Evolutionary conservation across 2,888 invertebrate genomes (phyloP), one percentile per base, ranked within the genome.

Genomic region (Brachylomia viminalis): DNA sequence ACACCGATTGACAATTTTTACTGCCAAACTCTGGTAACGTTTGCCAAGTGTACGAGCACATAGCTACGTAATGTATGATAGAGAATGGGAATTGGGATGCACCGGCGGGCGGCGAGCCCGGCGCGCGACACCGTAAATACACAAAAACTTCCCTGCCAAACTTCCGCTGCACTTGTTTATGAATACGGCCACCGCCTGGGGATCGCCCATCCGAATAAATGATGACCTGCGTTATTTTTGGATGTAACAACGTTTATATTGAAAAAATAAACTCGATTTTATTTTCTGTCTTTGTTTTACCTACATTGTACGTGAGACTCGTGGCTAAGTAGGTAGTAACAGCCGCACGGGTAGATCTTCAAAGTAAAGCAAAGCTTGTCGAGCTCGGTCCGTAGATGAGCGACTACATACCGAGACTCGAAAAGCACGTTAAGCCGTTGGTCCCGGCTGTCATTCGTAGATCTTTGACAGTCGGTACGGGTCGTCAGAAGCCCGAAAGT

Each of bases 81-180:
- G 88, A 88, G 87, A 83, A 80, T 88, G 89, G 90, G 90, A 88
- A 92, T 90, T 89, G 91, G 92, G 88, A 91, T 91, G 91, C 91
- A 92, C 85, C 85, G 82, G 80, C 81, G 88, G 88, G 86, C 85
- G 82, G 80, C 81, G 88, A 88, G 86, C 81, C 85, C 87, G 86
- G 87, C 86, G 90, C 90, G 87, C 88, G 90, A 91, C 90, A 89
- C 90, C 91, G 93, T 95, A 95, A 94, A 95, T 94, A 95, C 92
- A 92, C 92, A 94, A 95, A 94, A 95, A 95, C 92, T 93, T 94
- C 91, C 84, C 91, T 95, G 94, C 95, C 95, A 95, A 95, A 95
- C 91, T 94, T 94, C 93, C 91, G 88, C 89, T 94, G 93, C 94
- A 93, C 91, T 94, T 94, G 93, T 95, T 95, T 95, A 95, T 95